phyloP scores from a whole-genome alignment of 2,113 vertebrate genomes.

The Festucalex cinctus region DNA sequence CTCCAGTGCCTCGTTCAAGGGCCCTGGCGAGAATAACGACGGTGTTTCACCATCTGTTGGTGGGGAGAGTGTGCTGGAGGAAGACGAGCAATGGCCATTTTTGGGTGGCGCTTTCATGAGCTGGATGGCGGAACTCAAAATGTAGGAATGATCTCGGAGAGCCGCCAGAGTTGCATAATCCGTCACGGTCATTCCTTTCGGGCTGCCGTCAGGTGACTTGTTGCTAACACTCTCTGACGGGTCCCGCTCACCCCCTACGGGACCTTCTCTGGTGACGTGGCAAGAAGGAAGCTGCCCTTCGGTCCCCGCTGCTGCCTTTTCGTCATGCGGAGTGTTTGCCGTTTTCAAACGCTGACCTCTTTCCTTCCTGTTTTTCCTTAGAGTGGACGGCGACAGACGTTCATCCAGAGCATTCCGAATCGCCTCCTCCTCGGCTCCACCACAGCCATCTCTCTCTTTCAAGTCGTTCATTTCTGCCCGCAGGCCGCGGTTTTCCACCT shows the following conservation, averaged over 20 bases:
- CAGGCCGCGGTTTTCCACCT: slow-evolving; percentile 93
- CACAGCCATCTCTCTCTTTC: slow-evolving; percentile 72
- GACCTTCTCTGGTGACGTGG: slow-evolving; percentile 66
- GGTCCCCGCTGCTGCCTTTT: slow-evolving; percentile 54
- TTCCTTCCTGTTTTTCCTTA: slow-evolving; percentile 13
- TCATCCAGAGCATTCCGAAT: slow-evolving; percentile 47
- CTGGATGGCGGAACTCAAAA: slow-evolving; percentile 85
- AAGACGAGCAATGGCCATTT: slow-evolving; percentile 36
- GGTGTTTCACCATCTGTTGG: slow-evolving; percentile 58
- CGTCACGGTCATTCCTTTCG: slow-evolving; percentile 65
- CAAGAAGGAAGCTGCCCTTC: slow-evolving; percentile 38
- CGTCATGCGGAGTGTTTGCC: slow-evolving; percentile 27
- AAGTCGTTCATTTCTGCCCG: slow-evolving; percentile 88
- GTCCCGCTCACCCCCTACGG: slow-evolving; percentile 61
- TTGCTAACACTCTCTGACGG: slow-evolving; percentile 37
- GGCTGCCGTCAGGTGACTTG: neutral
- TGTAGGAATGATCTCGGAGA: slow-evolving; percentile 81
- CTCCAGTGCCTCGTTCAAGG: slow-evolving; percentile 80
- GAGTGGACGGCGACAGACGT: slow-evolving; percentile 2
- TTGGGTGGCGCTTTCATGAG: slow-evolving; percentile 76
- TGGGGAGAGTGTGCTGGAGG: slow-evolving; percentile 7
- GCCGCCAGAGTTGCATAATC: slow-evolving; percentile 77
- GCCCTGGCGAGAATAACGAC: slow-evolving; percentile 62
- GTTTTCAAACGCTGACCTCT: slow-evolving; percentile 14
- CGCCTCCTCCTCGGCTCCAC: slow-evolving; percentile 33